phyloP scores from a whole-genome alignment of 2,888 invertebrate species.

The Melanargia galathea region DNA sequence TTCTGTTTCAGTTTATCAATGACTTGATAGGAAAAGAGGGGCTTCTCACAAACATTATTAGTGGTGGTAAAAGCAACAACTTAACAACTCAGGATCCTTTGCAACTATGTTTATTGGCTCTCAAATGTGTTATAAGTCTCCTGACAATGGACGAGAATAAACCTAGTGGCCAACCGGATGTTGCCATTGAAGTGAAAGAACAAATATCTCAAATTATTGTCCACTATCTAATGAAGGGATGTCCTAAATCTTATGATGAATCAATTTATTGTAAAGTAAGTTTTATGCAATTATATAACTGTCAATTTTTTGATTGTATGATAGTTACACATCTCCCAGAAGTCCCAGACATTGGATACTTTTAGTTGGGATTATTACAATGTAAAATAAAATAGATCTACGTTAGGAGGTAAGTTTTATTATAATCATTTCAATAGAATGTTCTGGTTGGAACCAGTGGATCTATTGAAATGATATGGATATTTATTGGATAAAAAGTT shows the following conservation, averaged over 20 bases:
- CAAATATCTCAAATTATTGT: constrained; percentile 65
- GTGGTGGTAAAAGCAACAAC: constrained; percentile 48
- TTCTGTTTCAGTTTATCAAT: constrained; percentile 57
- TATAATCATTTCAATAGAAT: too few relatives aligned
- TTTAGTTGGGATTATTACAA: too few relatives aligned
- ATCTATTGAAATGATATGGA: too few relatives aligned
- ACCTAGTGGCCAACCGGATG: constrained; percentile 39
- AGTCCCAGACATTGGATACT: too few relatives aligned
- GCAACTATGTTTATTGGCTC: constrained; percentile 60
- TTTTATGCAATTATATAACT: not conserved
- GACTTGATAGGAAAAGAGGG: constrained; percentile 66
- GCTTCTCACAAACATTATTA: constrained; percentile 59
- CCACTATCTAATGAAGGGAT: constrained; percentile 63
- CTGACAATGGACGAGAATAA: constrained; percentile 57
- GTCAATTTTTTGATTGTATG: too few relatives aligned
- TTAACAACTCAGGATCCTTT: constrained; percentile 52
- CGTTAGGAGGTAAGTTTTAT: too few relatives aligned
- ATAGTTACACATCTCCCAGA: too few relatives aligned
- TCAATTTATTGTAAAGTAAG: constrained; percentile 73
- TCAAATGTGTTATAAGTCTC: constrained; percentile 64
- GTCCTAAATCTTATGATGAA: constrained; percentile 64
- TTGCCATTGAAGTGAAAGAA: constrained; percentile 56
- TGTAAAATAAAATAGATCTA: too few relatives aligned
- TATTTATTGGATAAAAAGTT: too few relatives aligned
- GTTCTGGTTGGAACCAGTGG: too few relatives aligned